These are phyloP conservation scores for Ptilodon capucinus DNA, from an alignment of 2,888 invertebrate genomes.

Conservation along the genomic window DNA sequence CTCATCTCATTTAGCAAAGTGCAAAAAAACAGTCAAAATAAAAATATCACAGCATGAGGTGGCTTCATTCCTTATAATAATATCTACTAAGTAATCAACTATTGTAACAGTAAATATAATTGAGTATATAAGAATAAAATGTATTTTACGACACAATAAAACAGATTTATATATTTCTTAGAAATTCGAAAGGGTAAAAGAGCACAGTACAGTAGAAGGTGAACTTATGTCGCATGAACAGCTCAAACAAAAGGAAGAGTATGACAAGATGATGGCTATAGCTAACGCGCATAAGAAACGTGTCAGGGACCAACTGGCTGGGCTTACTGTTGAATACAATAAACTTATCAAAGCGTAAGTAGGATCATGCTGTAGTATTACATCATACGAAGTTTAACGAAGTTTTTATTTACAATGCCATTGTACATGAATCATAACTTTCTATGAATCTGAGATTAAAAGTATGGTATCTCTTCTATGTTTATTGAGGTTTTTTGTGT, in stretches of 20 bases:
- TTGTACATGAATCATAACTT: too few relatives aligned
- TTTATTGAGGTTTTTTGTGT: too few relatives aligned
- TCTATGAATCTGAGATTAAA: too few relatives aligned
- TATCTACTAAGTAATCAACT: too few relatives aligned
- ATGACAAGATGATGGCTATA: slow-evolving; percentile 83
- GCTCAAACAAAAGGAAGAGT: slow-evolving; percentile 86
- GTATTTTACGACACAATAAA: neutral
- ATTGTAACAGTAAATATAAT: too few relatives aligned
- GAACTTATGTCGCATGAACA: slow-evolving; percentile 84
- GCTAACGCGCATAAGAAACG: slow-evolving; percentile 85
- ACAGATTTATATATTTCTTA: slow-evolving; percentile 19
- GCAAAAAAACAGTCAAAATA: too few relatives aligned
- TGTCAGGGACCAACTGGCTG: slow-evolving; percentile 78
- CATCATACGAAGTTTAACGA: too few relatives aligned
- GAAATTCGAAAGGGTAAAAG: slow-evolving; percentile 49
- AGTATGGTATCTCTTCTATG: too few relatives aligned
- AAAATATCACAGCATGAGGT: too few relatives aligned
- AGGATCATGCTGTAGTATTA: neutral
- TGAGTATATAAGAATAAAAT: neutral
- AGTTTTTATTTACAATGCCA: too few relatives aligned
- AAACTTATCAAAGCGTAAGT: slow-evolving; percentile 79
- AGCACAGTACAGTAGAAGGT: slow-evolving; percentile 66
- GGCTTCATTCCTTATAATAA: neutral
- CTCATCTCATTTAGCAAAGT: too few relatives aligned
- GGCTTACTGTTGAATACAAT: slow-evolving; percentile 82